Conservation (phyloP, 2,888 invertebrate genomes). For the Clunio marinus region DNA sequence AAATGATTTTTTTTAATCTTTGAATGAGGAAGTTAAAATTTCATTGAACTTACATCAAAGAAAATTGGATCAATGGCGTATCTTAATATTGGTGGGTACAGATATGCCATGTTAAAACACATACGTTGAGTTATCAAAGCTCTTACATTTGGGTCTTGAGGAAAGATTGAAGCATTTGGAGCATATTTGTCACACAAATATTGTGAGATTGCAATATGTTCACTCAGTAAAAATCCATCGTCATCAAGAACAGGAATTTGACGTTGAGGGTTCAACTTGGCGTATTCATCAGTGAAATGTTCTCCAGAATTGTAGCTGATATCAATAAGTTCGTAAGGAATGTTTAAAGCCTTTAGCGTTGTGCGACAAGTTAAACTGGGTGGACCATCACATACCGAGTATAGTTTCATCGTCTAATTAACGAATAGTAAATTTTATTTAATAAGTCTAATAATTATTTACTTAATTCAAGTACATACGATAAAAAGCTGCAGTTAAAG, state of each 20-base stretch:
- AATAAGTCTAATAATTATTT: too few relatives aligned
- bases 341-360: slow-evolving; percentile 59
- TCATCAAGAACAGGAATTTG: slow-evolving; percentile 77
- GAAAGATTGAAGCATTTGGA: slow-evolving; percentile 63
- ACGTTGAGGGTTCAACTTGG: slow-evolving; percentile 70
- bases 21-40: too few relatives aligned
- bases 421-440: too few relatives aligned
- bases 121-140: slow-evolving; percentile 74
- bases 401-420: slow-evolving; percentile 70
- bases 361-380: slow-evolving; percentile 71
- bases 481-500: too few relatives aligned
- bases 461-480: too few relatives aligned
- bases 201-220: slow-evolving; percentile 62
- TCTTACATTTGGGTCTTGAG: slow-evolving; percentile 62
- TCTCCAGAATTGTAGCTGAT: slow-evolving; percentile 69
- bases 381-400: slow-evolving; percentile 71
- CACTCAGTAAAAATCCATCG: slow-evolving; percentile 70
- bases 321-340: slow-evolving; percentile 62
- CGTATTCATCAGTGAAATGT: slow-evolving; percentile 68
- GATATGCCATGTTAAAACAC: slow-evolving; percentile 72
- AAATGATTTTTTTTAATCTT: too few relatives aligned
- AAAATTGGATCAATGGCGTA: slow-evolving; percentile 71
- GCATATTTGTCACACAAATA: slow-evolving; percentile 74
- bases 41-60: slow-evolving; percentile 58
- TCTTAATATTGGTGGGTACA: slow-evolving; percentile 65